These are phyloP conservation scores for Poecilia latipinna DNA, from an alignment of 2,113 vertebrate species.

Conservation along the genomic window DNA sequence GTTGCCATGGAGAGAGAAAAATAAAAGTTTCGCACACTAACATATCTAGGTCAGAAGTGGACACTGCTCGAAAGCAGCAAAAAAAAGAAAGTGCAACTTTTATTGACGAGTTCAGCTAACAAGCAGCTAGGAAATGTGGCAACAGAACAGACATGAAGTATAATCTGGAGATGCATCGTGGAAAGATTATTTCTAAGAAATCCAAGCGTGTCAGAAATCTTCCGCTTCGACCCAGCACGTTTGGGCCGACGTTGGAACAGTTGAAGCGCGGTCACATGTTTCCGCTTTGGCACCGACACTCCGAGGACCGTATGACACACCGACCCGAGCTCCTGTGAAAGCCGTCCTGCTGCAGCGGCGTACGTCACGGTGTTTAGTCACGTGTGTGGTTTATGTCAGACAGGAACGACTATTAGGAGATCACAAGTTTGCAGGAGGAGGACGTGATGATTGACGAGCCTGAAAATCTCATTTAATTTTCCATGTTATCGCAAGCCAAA, in stretches of 20 bases:
- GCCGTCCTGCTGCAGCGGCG: too few species aligned
- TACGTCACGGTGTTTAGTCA: too few species aligned
- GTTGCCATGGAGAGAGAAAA: slow-evolving; percentile 72
- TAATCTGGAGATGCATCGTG: slow-evolving; percentile 16
- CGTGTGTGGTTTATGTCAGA: too few species aligned
- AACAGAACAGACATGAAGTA: slow-evolving; percentile 2
- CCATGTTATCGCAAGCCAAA: too few species aligned
- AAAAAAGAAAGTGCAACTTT: background rate
- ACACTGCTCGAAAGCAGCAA: slow-evolving; percentile 45
- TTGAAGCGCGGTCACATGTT: too few species aligned
- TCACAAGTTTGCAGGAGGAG: too few species aligned
- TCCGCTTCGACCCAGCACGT: slow-evolving; percentile 18
- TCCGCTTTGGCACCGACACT: too few species aligned
- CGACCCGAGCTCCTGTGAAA: too few species aligned
- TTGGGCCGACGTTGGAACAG: slow-evolving; percentile 15
- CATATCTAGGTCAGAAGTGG: slow-evolving; percentile 73
- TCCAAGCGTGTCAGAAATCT: slow-evolving; percentile 9
- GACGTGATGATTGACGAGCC: too few species aligned
- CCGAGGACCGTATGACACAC: too few species aligned
- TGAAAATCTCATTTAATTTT: too few species aligned
- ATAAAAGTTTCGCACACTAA: slow-evolving; percentile 70
- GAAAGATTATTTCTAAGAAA: slow-evolving; percentile 13
- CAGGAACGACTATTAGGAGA: too few species aligned
- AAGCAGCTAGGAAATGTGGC: slow-evolving; percentile 25
- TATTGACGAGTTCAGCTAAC: slow-evolving; percentile 37